Base-by-base conservation (phyloP, 2,797 vertebrate species). In the Heteromormyrus szaboi region DNA sequence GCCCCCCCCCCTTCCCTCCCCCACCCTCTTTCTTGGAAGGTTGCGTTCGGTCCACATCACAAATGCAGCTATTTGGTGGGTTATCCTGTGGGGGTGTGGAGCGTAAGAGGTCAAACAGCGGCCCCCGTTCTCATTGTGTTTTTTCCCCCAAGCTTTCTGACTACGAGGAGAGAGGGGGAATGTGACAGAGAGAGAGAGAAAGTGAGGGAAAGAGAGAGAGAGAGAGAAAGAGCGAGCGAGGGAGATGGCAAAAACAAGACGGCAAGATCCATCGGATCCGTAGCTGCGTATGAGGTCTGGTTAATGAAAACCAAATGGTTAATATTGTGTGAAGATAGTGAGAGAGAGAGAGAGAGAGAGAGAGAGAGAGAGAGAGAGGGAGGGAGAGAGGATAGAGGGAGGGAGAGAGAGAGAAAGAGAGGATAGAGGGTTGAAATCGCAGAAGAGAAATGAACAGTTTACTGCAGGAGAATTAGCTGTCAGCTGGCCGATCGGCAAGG, bases 401-500 rank as follows among this genome's bases (percentile, higher is more conserved):
- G 25, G 89, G 25, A 44, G 1, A 14, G 53, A 44, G 85, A 7
- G 84, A 46, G 62, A 51, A 56, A 17, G 56, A 68, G 81, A 46
- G 56, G 54, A 48, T 90, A 25, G 65, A 88, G 88, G 89, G 91
- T 90, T 90, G 89, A 92, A 51, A 92, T 83, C 85, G 90, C 90
- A 90, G 92, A 94, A 90, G 91, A 89, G 91, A 90, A 89, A 90
- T 89, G 85, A 93, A 90, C 90, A 88, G 50, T 50, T 51, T 91
- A 90, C 93, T 92, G 93, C 90, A 89, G 89, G 91, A 92, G 89
- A 90, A 88, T 89, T 87, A 91, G 90, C 92, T 90, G 91, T 91
- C 89, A 90, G 89, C 51, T 86, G 88, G 89, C 85, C 89, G 88
- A 93, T 89, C 91, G 88, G 88, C 90, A 89, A 68, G 84, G 33